Conservation (phyloP, 2,888 invertebrate genomes). For the Macaria liturata region DNA sequence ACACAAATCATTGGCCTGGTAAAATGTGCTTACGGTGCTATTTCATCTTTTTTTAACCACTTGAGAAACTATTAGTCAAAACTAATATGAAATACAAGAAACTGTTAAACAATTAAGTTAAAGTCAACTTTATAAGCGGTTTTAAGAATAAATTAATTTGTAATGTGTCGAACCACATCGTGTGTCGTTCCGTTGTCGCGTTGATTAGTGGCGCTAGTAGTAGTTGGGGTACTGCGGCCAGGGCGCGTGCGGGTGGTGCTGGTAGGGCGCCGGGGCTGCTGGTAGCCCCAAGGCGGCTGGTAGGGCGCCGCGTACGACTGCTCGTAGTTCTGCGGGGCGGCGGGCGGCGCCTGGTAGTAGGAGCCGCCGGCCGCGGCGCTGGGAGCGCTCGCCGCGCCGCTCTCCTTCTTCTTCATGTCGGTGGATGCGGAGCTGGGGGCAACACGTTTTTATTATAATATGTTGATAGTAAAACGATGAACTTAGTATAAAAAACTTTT, state of each 20-base stretch:
- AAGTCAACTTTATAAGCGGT: no score
- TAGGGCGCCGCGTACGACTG: conserved; percentile 74
- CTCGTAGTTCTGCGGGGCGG: conserved; percentile 65
- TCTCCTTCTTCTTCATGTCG: conserved; percentile 65
- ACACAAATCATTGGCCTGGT: no score
- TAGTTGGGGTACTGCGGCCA: conserved; percentile 80
- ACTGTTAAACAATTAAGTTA: no score
- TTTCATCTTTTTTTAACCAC: no score
- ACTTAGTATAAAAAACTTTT: no score
- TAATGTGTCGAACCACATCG: conserved; percentile 7
- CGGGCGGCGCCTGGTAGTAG: conserved; percentile 65
- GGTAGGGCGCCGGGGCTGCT: conserved; percentile 77
- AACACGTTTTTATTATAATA: no score
- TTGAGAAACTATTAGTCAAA: no score
- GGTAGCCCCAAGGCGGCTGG: conserved; percentile 78
- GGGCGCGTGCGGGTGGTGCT: conserved; percentile 68
- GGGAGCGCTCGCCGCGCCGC: conserved; percentile 38
- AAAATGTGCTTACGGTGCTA: no score
- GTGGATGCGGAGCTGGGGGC: conserved; percentile 39
- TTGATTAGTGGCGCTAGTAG: conserved; percentile 52
- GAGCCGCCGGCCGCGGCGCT: conserved; percentile 46
- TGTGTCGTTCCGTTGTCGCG: conserved; percentile 5
- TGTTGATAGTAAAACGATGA: no score
- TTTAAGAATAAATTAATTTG: no score
- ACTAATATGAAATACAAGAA: no score